Evolutionary conservation across 2,797 vertebrate species (phyloP), one percentile per base, ranked within the genome.

Genomic region (Chrosomus eos): DNA sequence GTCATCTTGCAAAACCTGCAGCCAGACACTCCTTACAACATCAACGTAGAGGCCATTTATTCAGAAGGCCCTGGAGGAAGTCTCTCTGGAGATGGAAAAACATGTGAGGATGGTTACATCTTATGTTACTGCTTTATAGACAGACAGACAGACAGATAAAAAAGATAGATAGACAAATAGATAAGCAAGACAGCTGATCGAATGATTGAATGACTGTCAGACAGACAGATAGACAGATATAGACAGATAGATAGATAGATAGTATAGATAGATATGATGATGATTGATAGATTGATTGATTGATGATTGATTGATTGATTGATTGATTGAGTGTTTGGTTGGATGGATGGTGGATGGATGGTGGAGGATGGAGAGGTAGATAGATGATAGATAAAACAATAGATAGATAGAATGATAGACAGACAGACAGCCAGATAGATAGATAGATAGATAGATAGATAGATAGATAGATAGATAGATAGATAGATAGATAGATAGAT

Each of bases 11-110:
- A 96, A 86, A 97, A 96, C 67, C 94, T 99, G 79, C 96, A 97
- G 23, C 92, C 97, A 86, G 97, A 99, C 88, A 99, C 98, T 0
- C 98, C 97, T 0, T 99, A 99, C 88, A 97, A 95, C 89, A 97
- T 99, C 86, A 99, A 94, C 71, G 96, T 99, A 87, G 96, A 96
- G 71, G 95, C 98, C 53, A 91, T 98, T 79, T 99, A 99, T 0
- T 92, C 92, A 68, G 97, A 99, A 80, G 98, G 98, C 86, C 95
- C 97, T 75, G 98, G 98, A 89, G 96, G 97, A 88, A 96, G 97
- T 70, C 90, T 99, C 85, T 95, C 94, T 38, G 97, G 97, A 91
- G 95, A 96, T 87, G 98, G 98, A 87, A 97, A 93, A 92, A 99
- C 98, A 92, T 95, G 98, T 99, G 94, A 90, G 45, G 33, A 75